phyloP scores from a whole-genome alignment of 2,888 invertebrate species.

The Helleia helle region DNA sequence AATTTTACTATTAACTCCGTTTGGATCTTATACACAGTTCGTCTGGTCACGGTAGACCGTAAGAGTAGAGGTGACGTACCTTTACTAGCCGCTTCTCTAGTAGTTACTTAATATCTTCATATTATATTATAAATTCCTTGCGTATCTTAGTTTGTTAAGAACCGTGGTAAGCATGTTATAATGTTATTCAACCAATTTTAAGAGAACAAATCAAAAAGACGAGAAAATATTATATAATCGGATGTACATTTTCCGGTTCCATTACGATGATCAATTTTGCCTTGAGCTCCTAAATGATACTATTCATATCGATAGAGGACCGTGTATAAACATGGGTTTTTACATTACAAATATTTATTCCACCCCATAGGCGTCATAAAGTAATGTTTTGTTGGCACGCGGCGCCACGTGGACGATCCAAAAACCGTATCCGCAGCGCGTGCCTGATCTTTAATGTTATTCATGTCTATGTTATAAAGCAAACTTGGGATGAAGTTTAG shows the following conservation, averaged over 20 bases:
- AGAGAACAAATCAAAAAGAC: not conserved
- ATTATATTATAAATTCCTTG: too few relatives aligned
- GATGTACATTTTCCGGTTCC: constrained; percentile 18
- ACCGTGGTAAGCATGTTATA: too few relatives aligned
- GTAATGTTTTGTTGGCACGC: constrained; percentile 38
- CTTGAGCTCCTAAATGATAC: constrained; percentile 24
- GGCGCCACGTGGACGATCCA: constrained; percentile 40
- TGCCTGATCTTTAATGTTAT: constrained; percentile 17
- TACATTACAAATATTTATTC: constrained; percentile 51
- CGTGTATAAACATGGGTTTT: constrained; percentile 25
- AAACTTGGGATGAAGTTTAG: constrained; percentile 5
- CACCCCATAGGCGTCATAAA: constrained; percentile 27
- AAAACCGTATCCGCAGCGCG: constrained; percentile 18
- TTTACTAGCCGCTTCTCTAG: too few relatives aligned
- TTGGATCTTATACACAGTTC: too few relatives aligned
- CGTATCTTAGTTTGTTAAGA: too few relatives aligned
- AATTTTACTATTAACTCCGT: too few relatives aligned
- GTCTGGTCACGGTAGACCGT: too few relatives aligned
- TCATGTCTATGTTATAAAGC: constrained; percentile 38
- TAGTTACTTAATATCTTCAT: too few relatives aligned
- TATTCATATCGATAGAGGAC: constrained; percentile 33
- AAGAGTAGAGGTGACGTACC: too few relatives aligned
- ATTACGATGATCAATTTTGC: constrained; percentile 18
- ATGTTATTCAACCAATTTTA: too few relatives aligned
- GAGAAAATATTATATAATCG: constrained; percentile 13